Percentiles rank a stretch among this genome's conserved stretches.
Evolutionary conservation across 1,140 invertebrate genomes (phyloP).

Genomic region (Megalopta genalis): DNA sequence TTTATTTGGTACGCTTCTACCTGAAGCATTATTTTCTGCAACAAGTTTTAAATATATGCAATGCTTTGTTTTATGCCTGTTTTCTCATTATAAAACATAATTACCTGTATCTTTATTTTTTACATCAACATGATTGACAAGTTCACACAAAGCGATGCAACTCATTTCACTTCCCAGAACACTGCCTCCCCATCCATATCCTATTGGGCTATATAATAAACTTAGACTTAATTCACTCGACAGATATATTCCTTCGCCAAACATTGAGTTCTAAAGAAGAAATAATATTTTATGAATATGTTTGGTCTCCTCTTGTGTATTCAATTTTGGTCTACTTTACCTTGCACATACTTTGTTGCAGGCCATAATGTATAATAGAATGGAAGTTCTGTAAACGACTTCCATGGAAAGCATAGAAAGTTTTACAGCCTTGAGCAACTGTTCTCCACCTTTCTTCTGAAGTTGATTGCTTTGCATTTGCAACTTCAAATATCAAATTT

Average conservation of each 20-base stretch:
- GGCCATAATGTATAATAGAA: conserved; percentile 89
- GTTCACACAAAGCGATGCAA: conserved; percentile 89
- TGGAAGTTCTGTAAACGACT: conserved; percentile 90
- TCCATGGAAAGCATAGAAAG: conserved; percentile 88
- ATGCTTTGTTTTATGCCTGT: neutral
- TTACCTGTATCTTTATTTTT: conserved; percentile 75
- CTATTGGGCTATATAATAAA: conserved; percentile 85
- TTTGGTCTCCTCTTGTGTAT: neutral
- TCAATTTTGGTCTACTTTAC: conserved; percentile 75
- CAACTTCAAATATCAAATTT: conserved; percentile 85
- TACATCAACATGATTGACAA: conserved; percentile 85
- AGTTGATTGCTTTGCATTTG: conserved; percentile 79
- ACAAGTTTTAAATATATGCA: conserved; percentile 24
- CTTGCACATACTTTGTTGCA: conserved; percentile 89
- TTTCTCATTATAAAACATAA: neutral
- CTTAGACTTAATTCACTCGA: conserved; percentile 87
- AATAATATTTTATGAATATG: neutral
- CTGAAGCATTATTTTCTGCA: conserved; percentile 72
- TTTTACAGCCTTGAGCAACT: conserved; percentile 80
- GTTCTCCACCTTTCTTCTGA: conserved; percentile 82
- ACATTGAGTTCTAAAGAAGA: conserved; percentile 82
- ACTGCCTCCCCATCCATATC: conserved; percentile 87
- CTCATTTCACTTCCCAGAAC: conserved; percentile 86
- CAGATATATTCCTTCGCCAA: conserved; percentile 89
- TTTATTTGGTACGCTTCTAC: conserved; percentile 84